Evolutionary conservation across 2,113 vertebrate genomes (phyloP).

Genomic region (Chinchilla lanigera): DNA sequence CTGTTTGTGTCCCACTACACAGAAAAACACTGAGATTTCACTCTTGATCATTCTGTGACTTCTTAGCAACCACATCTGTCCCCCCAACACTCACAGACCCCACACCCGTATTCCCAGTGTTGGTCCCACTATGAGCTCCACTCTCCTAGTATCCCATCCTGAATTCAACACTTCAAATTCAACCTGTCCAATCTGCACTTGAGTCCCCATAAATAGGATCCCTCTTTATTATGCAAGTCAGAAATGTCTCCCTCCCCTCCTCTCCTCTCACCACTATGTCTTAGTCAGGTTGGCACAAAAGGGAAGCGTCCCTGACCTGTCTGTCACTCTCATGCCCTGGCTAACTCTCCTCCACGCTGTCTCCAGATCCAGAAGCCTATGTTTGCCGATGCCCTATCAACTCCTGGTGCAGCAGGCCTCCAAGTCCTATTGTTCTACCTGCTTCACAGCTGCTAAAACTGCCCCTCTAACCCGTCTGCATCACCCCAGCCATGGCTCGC

Average conservation of each 20-base stretch:
- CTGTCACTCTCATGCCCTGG: not conserved
- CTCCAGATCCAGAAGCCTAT: not conserved
- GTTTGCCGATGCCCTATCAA: not conserved
- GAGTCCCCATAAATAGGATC: not conserved
- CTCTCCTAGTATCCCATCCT: fast-evolving
- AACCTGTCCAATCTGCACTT: not conserved
- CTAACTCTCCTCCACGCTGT: not conserved
- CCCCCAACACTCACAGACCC: not conserved
- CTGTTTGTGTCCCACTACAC: not conserved
- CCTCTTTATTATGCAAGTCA: not conserved
- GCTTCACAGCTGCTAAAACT: not conserved
- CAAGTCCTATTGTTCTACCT: not conserved
- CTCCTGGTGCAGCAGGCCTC: not conserved
- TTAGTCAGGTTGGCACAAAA: not conserved
- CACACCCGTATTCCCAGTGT: not conserved
- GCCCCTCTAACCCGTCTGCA: not conserved
- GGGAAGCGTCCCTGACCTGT: too few species aligned
- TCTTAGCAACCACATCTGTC: not conserved
- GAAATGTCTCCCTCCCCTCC: not conserved
- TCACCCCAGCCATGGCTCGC: not conserved
- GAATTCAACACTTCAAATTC: not conserved
- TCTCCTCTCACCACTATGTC: fast-evolving
- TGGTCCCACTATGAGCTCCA: not conserved
- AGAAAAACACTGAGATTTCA: not conserved
- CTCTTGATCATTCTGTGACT: not conserved